These are phyloP conservation scores for Dinocampus coccinellae DNA, from an alignment of 2,888 invertebrate genomes.

Conservation along the genomic window DNA sequence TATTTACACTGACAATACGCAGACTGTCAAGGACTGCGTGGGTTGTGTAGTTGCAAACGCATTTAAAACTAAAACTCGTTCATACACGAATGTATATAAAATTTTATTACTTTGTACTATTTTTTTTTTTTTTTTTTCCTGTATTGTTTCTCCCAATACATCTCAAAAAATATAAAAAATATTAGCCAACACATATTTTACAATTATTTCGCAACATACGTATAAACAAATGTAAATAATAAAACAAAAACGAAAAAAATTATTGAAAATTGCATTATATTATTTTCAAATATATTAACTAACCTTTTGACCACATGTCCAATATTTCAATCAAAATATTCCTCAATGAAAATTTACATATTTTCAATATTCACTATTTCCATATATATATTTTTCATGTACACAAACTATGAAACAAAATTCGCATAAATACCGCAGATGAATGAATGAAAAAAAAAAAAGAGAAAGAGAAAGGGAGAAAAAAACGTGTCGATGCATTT, in stretches of 20 bases:
- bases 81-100: too few species aligned
- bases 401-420: not conserved
- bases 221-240: not conserved
- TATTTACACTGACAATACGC: constrained; percentile 3
- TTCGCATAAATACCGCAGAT: too few species aligned
- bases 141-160: too few species aligned
- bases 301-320: not conserved
- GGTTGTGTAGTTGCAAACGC: not conserved
- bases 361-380: too few species aligned
- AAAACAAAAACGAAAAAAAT: not conserved
- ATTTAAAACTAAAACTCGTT: not conserved
- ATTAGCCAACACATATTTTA: not conserved
- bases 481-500: constrained; percentile 12
- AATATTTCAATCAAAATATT: not conserved
- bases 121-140: too few species aligned
- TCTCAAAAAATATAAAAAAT: not conserved
- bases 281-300: not conserved
- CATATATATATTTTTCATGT: not conserved
- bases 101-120: too few species aligned
- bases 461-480: too few species aligned
- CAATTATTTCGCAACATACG: not conserved
- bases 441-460: too few species aligned
- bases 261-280: not conserved
- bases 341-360: too few species aligned
- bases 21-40: not conserved